phyloP scores from a whole-genome alignment of 1,140 invertebrate species.

The Camponotus pennsylvanicus region DNA sequence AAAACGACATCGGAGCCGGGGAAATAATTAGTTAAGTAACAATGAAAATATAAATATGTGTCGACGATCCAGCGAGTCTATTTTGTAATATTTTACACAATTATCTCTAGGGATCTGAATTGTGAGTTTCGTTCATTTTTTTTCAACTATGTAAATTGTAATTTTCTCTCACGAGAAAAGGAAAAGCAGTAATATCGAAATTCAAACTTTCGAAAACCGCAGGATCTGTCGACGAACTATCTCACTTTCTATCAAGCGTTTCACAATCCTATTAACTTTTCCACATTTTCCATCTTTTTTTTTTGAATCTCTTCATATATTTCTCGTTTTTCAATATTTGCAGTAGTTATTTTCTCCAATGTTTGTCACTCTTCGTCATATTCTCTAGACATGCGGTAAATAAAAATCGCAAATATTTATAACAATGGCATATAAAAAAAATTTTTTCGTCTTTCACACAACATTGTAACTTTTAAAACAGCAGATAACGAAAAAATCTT shows the following conservation, averaged over 20 bases:
- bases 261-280: neutral
- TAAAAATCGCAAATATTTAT: constrained; percentile 40
- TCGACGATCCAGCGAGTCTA: constrained; percentile 23
- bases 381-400: neutral
- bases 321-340: constrained; percentile 19
- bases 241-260: neutral
- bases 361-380: constrained; percentile 6
- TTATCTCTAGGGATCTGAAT: neutral
- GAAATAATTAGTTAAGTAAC: neutral
- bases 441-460: neutral
- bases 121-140: neutral
- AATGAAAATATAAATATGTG: neutral
- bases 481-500: neutral
- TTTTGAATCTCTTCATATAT: neutral
- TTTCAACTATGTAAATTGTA: neutral
- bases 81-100: constrained; percentile 1
- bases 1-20: constrained; percentile 2
- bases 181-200: neutral
- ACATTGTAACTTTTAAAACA: constrained; percentile 7
- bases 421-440: neutral
- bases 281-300: constrained; percentile 7
- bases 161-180: neutral
- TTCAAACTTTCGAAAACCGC: neutral
- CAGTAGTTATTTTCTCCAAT: neutral
- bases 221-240: neutral